Evolutionary conservation across 2,888 invertebrate genomes (phyloP).

Genomic region (Synergus itoensis): DNA sequence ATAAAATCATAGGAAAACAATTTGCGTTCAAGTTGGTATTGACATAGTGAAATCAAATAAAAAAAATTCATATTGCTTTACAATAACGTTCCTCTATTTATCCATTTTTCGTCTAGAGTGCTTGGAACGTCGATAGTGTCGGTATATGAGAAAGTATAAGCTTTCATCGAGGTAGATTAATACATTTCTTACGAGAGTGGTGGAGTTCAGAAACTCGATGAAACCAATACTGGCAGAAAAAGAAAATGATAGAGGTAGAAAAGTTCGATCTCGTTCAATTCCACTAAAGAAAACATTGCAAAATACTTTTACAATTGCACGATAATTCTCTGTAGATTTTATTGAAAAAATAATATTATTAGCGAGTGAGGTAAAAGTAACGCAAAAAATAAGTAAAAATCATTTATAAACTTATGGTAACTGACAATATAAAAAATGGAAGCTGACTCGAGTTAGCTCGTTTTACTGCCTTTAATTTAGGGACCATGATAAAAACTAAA

Average conservation of each 20-base stretch:
- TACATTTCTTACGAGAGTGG: conserved; percentile 29
- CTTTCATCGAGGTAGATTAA: conserved; percentile 39
- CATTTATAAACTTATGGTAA: not conserved
- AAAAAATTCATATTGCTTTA: conserved; percentile 26
- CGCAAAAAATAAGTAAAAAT: not conserved
- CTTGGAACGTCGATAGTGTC: conserved; percentile 29
- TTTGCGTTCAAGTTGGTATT: not conserved
- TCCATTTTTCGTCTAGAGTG: conserved; percentile 36
- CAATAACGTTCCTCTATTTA: conserved; percentile 25
- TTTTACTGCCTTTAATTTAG: not conserved
- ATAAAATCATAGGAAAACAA: not conserved
- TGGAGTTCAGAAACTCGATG: conserved; percentile 30
- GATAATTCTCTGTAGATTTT: not conserved
- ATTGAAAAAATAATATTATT: not conserved
- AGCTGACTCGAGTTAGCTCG: not conserved
- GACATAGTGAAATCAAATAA: not conserved
- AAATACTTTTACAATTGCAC: not conserved
- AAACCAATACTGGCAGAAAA: conserved; percentile 11
- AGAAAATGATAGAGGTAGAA: not conserved
- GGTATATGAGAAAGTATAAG: conserved; percentile 30
- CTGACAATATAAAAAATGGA: not conserved
- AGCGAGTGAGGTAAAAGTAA: not conserved
- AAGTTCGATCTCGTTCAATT: not conserved
- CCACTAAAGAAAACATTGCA: not conserved
- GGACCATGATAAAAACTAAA: not conserved